Conservation (phyloP, 30 jellyfish, hydroid and myxozoan species). For the Aurelia sp. region DNA sequence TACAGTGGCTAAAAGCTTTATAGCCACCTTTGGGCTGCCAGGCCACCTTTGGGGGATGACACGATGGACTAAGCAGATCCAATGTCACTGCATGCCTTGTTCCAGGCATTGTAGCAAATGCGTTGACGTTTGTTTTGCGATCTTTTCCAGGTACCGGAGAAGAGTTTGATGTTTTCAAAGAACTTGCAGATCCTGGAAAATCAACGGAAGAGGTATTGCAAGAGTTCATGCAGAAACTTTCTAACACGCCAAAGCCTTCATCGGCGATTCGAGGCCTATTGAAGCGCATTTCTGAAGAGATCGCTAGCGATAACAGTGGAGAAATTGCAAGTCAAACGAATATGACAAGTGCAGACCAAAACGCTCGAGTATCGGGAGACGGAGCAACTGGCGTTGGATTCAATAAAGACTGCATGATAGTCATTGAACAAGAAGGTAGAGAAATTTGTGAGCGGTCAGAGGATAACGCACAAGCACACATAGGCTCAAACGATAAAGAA, state of each 20-base stretch:
- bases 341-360: background rate
- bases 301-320: slow-evolving; percentile 34
- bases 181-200: slow-evolving; percentile 48
- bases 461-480: background rate
- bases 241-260: slow-evolving; percentile 45
- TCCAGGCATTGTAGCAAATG: too few species aligned
- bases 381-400: background rate
- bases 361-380: background rate
- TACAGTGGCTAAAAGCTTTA: too few species aligned
- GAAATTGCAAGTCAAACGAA: slow-evolving; percentile 20
- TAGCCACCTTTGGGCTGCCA: too few species aligned
- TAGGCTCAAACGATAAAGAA: background rate
- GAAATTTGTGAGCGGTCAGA: background rate
- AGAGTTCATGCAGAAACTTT: slow-evolving; percentile 52
- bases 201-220: slow-evolving; percentile 59
- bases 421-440: slow-evolving; percentile 31
- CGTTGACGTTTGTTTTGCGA: too few species aligned
- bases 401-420: background rate
- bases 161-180: slow-evolving; percentile 55
- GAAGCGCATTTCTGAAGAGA: slow-evolving; percentile 57
- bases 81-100: too few species aligned
- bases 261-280: slow-evolving; percentile 63
- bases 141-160: slow-evolving; percentile 32
- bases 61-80: too few species aligned
- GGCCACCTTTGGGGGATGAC: too few species aligned